Percentiles rank a stretch among this genome's conserved stretches.
phyloP scores from a whole-genome alignment of 2,888 invertebrate genomes.

The Dorcus parallelipipedus region DNA sequence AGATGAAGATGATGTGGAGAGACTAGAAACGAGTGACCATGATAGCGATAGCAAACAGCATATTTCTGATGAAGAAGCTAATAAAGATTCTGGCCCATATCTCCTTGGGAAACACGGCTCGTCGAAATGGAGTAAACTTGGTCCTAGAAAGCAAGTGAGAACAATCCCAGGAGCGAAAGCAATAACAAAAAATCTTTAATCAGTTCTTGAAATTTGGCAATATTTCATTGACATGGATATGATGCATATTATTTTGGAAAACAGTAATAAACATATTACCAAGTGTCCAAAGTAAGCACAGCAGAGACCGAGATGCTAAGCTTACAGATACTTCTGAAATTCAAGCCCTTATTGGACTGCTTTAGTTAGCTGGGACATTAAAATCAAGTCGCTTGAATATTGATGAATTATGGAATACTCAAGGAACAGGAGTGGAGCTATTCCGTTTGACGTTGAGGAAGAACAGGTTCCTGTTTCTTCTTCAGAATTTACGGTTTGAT shows the following conservation, averaged over 20 bases:
- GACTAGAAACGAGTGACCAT: neutral
- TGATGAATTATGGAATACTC: neutral
- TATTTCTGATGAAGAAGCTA: neutral
- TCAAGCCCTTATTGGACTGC: slow-evolving; percentile 2
- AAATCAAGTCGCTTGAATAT: neutral
- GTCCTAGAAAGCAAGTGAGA: neutral
- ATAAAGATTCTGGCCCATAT: neutral
- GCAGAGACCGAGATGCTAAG: neutral
- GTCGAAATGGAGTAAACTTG: neutral
- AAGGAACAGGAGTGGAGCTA: slow-evolving; percentile 3
- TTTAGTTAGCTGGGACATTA: slow-evolving; percentile 5
- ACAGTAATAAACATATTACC: neutral
- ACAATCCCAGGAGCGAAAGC: neutral
- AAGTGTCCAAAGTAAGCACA: neutral
- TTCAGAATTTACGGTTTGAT: neutral
- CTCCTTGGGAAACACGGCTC: neutral
- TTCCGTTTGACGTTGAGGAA: slow-evolving; percentile 1
- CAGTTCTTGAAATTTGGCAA: neutral
- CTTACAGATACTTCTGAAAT: slow-evolving; percentile 1
- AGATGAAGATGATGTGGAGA: neutral
- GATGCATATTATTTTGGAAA: neutral
- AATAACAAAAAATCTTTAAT: neutral
- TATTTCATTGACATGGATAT: neutral
- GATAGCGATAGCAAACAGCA: neutral
- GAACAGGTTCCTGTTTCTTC: slow-evolving; percentile 2